Evolutionary conservation across 2,888 invertebrate species (phyloP), one percentile per base, ranked within the genome.

Genomic region (Drosophila melanosoma): DNA sequence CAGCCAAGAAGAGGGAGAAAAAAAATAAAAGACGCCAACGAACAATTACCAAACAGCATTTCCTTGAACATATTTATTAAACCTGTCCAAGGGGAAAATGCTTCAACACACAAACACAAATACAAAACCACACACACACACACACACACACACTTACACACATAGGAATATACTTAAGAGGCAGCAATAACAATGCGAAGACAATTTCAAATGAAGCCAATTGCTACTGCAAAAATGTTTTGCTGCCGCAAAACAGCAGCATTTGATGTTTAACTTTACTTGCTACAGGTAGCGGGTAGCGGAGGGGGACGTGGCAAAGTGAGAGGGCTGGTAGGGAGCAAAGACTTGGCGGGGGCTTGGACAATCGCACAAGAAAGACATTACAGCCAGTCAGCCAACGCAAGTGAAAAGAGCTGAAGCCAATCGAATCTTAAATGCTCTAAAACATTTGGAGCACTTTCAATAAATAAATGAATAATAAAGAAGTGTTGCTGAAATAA

Each of bases 61-160:
- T 91, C 91, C 92, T 92, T 83, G 86, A 91, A 91, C 91, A 92
- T 91, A 91, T 91, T 92, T 92, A 92, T 91, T 91, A 92, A 91
- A 92, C 80, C 91, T 90, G 90, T 83, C 87, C 88, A 85, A 84
- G 83, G 79, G 88, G 83, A 87, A 85, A 90, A 90, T 80, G 79
- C 72, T 20, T 56, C 52, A 71, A 60, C 69, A 74, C 26, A 64
- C 70, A 66, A 1, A 32, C 45, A 66, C 35, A 53, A 32, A 52
- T 20, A 33, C 52, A 53, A 35, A 26, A 36, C 53, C 51, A 64
- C 42, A 26, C 12, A 51, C 29, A 38, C 5, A 48, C 2, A 26
- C 35, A 15, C 29, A 36, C 38, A 40, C 48, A 58, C 35, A 49
- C 51, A 49, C 51, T 60, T 60, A 60, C 57, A 58, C 48, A 32